Evolutionary conservation across 2,797 vertebrate genomes (phyloP), one percentile per base, ranked within the genome.

Genomic region (Pseudomugil gertrudae): DNA sequence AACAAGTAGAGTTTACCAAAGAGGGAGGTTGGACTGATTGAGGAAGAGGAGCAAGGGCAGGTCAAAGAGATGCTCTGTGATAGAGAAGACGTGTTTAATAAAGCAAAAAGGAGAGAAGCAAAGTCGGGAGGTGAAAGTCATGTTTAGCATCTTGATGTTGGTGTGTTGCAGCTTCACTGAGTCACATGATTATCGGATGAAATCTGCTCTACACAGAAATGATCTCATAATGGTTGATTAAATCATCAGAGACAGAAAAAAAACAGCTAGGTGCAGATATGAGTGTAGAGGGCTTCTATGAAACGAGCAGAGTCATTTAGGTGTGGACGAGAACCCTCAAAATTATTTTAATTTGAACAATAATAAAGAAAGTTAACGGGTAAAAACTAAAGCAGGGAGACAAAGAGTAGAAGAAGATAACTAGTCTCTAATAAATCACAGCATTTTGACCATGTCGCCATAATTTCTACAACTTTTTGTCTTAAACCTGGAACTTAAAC

Each of bases 1-100:
- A 65, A 74, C 72, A 80, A 81, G 84, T 77, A 81, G 64, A 73
- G 70, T 89, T 90, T 89, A 86, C 74, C 54, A 80, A 82, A 81
- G 64, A 69, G 66, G 65, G 80, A 79, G 68, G 76, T 63, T 64
- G 57, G 74, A 80, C 70, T 59, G 76, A 72, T 67, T 54, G 58
- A 76, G 35, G 62, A 59, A 69, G 70, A 66, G 29, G 67, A 60
- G 63, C 78, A 87, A 84, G 72, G 84, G 71, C 67, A 84, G 79
- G 84, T 87, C 87, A 87, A 70, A 88, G 66, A 77, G 68, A 85
- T n/a, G 9, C 62, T 13, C 32, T 19, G 48, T 68, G 68, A 84
- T 66, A 69, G 66, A 70, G 43, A 45, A 84, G 59, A 72, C 64
- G 62, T 76, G 66, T 69, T 78, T 77, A 79, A 75, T 76, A 66